Conservation (phyloP, 1,140 invertebrate species). For the Drosophila carrolli region DNA sequence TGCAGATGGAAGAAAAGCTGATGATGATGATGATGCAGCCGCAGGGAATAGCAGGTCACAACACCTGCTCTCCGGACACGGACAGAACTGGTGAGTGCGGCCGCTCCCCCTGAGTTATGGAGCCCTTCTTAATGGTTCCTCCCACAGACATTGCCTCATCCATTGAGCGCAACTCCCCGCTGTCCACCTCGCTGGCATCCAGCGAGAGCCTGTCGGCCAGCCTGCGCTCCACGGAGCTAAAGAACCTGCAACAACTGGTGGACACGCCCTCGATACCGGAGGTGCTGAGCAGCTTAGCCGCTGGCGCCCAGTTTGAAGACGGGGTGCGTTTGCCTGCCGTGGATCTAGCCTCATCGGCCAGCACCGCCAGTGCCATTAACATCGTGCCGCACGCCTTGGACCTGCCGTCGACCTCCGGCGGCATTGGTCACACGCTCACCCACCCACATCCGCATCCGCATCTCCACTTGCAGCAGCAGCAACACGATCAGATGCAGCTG, state of each 20-base stretch:
- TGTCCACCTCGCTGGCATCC: conserved; percentile 86
- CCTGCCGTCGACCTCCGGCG: conserved; percentile 53
- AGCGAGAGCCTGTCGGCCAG: conserved; percentile 86
- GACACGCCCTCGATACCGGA: conserved; percentile 69
- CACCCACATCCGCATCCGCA: conserved; percentile 71
- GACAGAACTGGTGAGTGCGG: conserved; percentile 75
- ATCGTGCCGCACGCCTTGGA: conserved; percentile 58
- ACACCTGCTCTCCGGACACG: conserved; percentile 77
- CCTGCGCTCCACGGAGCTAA: conserved; percentile 84
- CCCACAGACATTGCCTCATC: conserved; percentile 85
- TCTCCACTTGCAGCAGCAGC: conserved; percentile 67
- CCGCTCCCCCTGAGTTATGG: background rate
- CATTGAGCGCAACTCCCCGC: conserved; percentile 85
- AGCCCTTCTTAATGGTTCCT: background rate
- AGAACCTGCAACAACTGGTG: conserved; percentile 85
- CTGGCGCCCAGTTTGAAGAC: conserved; percentile 47
- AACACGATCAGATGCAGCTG: conserved; percentile 45
- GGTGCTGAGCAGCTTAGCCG: conserved; percentile 35
- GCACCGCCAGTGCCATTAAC: conserved; percentile 70
- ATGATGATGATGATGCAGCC: conserved; percentile 86
- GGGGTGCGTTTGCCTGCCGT: conserved; percentile 56
- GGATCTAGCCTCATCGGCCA: conserved; percentile 74
- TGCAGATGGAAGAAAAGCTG: conserved; percentile 88
- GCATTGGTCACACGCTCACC: conserved; percentile 48
- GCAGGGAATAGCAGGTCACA: conserved; percentile 81